phyloP scores from a whole-genome alignment of 2,888 invertebrate species.

The Drosophila mimetica region DNA sequence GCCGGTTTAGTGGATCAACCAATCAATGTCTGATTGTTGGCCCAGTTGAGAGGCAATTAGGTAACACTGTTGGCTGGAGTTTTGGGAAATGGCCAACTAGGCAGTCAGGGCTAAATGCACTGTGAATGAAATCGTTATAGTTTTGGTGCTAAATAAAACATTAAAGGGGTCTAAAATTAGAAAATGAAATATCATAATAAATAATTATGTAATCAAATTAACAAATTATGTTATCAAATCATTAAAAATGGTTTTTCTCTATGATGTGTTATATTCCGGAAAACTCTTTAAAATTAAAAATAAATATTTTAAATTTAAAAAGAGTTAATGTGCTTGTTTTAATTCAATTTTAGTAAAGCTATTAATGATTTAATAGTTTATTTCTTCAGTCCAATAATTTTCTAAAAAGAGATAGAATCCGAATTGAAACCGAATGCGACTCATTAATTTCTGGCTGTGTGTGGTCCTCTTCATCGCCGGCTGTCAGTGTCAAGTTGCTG shows the following conservation, averaged over 20 bases:
- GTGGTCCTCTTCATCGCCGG: background rate
- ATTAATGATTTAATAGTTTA: too few relatives aligned
- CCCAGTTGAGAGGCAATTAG: conserved; percentile 35
- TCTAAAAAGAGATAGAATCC: background rate
- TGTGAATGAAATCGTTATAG: background rate
- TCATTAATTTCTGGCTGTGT: conserved; percentile 4
- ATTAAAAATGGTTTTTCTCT: too few relatives aligned
- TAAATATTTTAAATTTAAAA: too few relatives aligned
- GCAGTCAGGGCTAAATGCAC: background rate
- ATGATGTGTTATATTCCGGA: too few relatives aligned
- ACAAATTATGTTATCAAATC: too few relatives aligned
- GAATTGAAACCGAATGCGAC: background rate
- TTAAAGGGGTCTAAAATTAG: background rate
- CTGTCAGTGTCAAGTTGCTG: conserved; percentile 51
- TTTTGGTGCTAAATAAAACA: background rate
- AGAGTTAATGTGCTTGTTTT: too few relatives aligned
- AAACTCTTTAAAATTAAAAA: too few relatives aligned
- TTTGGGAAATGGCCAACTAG: conserved; percentile 2
- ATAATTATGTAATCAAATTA: too few relatives aligned
- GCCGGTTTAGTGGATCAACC: conserved; percentile 19
- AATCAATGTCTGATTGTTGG: conserved; percentile 51
- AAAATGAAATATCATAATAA: background rate
- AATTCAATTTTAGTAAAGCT: too few relatives aligned
- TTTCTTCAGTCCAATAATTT: background rate
- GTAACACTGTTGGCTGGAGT: conserved; percentile 16